phyloP scores from a whole-genome alignment of 2,113 vertebrate species.

The Pteropus alecto region DNA sequence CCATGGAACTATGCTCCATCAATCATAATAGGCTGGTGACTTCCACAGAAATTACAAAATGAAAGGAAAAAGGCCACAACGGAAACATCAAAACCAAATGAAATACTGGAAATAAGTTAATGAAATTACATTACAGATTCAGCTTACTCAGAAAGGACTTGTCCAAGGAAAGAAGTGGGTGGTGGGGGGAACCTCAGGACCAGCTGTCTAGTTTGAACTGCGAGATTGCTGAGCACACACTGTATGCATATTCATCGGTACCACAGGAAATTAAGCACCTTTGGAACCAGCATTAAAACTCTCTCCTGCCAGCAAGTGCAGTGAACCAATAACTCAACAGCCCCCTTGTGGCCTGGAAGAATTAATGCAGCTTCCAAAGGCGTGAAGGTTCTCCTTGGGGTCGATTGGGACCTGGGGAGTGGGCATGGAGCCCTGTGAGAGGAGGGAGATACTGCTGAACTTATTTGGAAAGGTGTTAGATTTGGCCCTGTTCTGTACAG shows the following conservation, averaged over 20 bases:
- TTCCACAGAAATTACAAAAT: background rate
- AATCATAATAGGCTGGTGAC: background rate
- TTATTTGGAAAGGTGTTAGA: background rate
- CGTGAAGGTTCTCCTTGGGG: background rate
- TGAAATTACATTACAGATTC: background rate
- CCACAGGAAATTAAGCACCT: conserved; percentile 54
- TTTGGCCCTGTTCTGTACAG: background rate
- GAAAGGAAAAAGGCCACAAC: background rate
- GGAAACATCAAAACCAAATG: background rate
- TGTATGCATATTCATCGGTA: conserved; percentile 50
- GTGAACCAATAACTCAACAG: conserved; percentile 50
- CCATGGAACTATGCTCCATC: background rate
- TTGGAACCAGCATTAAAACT: conserved; percentile 40
- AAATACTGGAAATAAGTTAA: conserved; percentile 5
- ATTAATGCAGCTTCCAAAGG: conserved; percentile 37
- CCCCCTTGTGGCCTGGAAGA: conserved; percentile 59
- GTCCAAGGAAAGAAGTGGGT: background rate
- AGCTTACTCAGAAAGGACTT: background rate
- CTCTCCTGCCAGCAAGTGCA: conserved; percentile 10
- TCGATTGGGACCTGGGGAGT: too few relatives aligned
- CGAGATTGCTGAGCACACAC: conserved; percentile 42
- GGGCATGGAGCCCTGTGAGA: background rate
- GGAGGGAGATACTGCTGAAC: fast-evolving
- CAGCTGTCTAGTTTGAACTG: conserved; percentile 52
- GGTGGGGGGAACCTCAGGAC: background rate